These are phyloP conservation scores for Anarrhichthys ocellatus DNA, from an alignment of 2,113 vertebrate species.

Conservation along the genomic window DNA sequence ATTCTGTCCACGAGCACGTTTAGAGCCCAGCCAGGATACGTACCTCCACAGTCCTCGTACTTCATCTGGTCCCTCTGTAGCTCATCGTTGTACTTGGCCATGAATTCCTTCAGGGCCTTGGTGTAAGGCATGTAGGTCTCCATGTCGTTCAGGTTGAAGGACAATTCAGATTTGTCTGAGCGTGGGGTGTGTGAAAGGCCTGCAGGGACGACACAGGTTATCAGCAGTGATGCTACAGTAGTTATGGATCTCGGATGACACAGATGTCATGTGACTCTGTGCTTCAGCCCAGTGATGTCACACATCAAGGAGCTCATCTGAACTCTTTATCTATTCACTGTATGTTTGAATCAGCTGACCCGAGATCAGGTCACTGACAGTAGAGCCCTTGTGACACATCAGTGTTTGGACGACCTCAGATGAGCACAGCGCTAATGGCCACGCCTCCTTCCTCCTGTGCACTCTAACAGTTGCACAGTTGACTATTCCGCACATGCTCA, in stretches of 20 bases:
- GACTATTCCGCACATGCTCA: constrained; percentile 4
- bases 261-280: constrained; percentile 14
- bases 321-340: not conserved
- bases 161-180: constrained; percentile 85
- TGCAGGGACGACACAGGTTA: constrained; percentile 25
- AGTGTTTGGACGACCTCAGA: not conserved
- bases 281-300: not conserved
- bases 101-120: constrained; percentile 80
- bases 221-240: not conserved
- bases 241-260: not conserved
- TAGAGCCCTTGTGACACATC: not conserved
- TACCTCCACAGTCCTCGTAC: constrained; percentile 91
- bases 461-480: not conserved
- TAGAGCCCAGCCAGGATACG: too few relatives aligned
- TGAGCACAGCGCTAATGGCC: not conserved
- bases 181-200: constrained; percentile 82
- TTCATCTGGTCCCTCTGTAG: constrained; percentile 82
- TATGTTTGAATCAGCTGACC: not conserved
- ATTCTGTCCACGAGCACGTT: not conserved
- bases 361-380: not conserved
- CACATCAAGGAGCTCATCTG: not conserved
- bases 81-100: constrained; percentile 79
- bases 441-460: not conserved
- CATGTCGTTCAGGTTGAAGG: constrained; percentile 75
- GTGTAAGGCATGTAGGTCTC: constrained; percentile 82